Evolutionary conservation across 2,113 vertebrate species (phyloP), one percentile per base, ranked within the genome.

Genomic region (Eidolon helvum): DNA sequence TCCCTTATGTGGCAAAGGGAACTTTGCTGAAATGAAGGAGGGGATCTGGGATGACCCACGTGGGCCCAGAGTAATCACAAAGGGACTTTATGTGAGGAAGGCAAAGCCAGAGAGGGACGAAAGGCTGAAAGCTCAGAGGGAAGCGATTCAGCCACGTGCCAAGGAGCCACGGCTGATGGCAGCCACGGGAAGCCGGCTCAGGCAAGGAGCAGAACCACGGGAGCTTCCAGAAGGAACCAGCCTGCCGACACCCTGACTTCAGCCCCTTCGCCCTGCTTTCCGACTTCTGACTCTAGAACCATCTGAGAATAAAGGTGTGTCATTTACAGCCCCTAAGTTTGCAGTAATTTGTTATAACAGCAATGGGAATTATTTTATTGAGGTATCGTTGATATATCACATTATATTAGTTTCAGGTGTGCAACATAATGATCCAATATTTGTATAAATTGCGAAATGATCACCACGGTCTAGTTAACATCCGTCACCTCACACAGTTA

Each of bases 171-270:
- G 22, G 48, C 59, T 4, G 33, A 45, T 14, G 0, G 22, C 24
- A 80, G 66, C 28, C 21, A 16, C 68, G 12, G 4, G 0, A 7
- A 50, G 40, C 12, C 48, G 48, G 48, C 48, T 50, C 48, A 78
- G 15, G 28, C 57, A 55, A 19, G 12, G n/a, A 21, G 18, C 5
- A 6, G 65, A 88, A 2, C 12, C 28, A 1, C 1, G 0, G 1
- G 8, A 2, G 10, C 21, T 40, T 26, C 35, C 40, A 48, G 21
- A 55, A 95, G 35, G 15, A 93, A 45, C 19, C 38, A 66, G 48
- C 22, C 35, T 35, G 2, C 4, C 16, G 26, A 72, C 65, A 61
- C 40, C 33, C 4, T 18, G 10, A 59, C 21, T 57, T 65, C 55
- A 86, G 65, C 30, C 35, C 53, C 45, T 74, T 83, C 9, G 22